phyloP scores from a whole-genome alignment of 1,140 invertebrate genomes.

The Helicoverpa armigera region DNA sequence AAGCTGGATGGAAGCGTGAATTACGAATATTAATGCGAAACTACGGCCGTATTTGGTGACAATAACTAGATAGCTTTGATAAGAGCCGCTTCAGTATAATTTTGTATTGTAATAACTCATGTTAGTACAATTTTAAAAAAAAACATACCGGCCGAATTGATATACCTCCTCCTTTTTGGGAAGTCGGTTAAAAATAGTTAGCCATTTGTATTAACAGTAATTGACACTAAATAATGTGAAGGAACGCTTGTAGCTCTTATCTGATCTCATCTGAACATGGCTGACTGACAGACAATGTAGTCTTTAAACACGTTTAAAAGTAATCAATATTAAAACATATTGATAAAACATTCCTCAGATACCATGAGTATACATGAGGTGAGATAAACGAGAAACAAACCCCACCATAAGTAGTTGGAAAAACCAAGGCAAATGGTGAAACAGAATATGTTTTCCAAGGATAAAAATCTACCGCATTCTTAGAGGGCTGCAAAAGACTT shows the following conservation, averaged over 20 bases:
- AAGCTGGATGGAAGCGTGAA: neutral
- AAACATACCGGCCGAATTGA: too few relatives aligned
- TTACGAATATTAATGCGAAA: conserved; percentile 6
- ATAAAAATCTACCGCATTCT: too few relatives aligned
- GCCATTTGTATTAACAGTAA: neutral
- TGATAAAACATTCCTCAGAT: too few relatives aligned
- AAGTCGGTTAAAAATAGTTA: neutral
- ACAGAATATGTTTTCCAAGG: too few relatives aligned
- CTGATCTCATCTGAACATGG: too few relatives aligned
- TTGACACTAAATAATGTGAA: conserved; percentile 8
- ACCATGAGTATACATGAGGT: too few relatives aligned
- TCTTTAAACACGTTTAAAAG: neutral
- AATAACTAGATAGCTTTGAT: conserved; percentile 36
- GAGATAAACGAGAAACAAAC: too few relatives aligned
- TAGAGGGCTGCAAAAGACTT: too few relatives aligned
- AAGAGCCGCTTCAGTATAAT: neutral
- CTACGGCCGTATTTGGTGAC: conserved; percentile 9
- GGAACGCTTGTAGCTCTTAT: neutral
- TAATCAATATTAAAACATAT: neutral
- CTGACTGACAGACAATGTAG: too few relatives aligned
- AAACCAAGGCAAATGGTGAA: too few relatives aligned
- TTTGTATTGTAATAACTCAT: neutral
- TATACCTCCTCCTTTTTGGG: too few relatives aligned
- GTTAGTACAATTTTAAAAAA: neutral
- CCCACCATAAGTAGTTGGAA: too few relatives aligned